phyloP scores from a whole-genome alignment of 2,888 invertebrate genomes.

The Pseudococcus longispinus region DNA sequence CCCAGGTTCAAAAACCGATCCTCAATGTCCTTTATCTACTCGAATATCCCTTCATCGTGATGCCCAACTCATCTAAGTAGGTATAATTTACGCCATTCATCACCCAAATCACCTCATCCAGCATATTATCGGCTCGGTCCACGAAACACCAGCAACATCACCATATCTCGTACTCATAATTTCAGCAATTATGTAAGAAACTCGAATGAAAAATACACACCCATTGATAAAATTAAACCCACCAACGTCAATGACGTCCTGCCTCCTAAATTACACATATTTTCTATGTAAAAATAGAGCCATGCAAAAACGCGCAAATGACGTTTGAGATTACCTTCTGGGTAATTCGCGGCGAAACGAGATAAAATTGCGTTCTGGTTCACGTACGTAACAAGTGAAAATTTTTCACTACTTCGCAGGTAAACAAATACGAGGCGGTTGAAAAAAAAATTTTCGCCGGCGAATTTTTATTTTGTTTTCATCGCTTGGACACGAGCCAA shows the following conservation, averaged over 20 bases:
- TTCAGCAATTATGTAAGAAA: neutral
- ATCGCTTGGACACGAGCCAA: constrained; percentile 46
- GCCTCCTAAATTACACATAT: neutral
- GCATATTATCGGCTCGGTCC: neutral
- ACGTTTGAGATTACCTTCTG: constrained; percentile 15
- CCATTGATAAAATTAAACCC: constrained; percentile 2
- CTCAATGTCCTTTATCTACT: neutral
- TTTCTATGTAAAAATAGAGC: constrained; percentile 1
- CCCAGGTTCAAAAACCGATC: neutral
- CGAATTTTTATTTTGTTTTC: constrained; percentile 30
- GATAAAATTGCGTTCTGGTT: constrained; percentile 24
- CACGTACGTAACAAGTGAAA: neutral
- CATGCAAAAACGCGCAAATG: neutral
- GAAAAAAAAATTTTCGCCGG: constrained; percentile 22
- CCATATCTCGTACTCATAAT: neutral
- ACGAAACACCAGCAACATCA: neutral
- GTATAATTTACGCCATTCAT: neutral
- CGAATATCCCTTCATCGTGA: neutral
- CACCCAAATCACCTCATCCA: neutral
- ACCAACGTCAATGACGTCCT: constrained; percentile 8
- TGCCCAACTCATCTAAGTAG: neutral
- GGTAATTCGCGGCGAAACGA: constrained; percentile 5
- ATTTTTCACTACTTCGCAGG: neutral
- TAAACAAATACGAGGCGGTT: constrained; percentile 24
- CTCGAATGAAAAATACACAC: neutral